Percentiles rank a stretch among this genome's conserved stretches.
phyloP scores from a whole-genome alignment of 2,113 vertebrate species.

The Cavia porcellus region DNA sequence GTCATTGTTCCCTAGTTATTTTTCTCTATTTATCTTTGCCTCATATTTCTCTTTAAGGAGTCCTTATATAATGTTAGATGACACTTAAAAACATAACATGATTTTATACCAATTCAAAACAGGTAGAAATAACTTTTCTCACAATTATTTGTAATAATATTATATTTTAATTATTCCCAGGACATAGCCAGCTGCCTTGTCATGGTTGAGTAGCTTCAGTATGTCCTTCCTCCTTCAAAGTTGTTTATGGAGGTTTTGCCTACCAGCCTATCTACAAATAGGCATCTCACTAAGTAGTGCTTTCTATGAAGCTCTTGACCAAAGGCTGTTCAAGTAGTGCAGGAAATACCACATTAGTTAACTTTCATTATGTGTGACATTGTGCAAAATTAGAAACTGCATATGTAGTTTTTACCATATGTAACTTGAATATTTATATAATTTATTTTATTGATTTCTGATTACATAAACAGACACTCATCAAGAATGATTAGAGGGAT shows the following conservation, averaged over 20 bases:
- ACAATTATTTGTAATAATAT: neutral
- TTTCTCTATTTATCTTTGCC: neutral
- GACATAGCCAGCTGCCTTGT: neutral
- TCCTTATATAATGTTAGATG: too few species aligned
- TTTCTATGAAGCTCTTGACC: neutral
- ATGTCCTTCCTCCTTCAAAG: neutral
- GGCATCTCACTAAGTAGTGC: neutral
- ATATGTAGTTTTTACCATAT: neutral
- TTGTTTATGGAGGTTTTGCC: neutral
- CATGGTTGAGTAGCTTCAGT: neutral
- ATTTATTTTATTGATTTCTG: neutral
- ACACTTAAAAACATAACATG: neutral
- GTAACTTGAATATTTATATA: neutral
- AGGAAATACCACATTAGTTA: neutral
- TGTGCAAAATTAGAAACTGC: neutral
- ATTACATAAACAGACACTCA: neutral
- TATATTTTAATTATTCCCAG: neutral
- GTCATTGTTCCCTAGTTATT: accelerated
- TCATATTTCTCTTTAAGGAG: neutral
- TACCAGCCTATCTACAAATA: neutral
- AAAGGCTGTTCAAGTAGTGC: neutral
- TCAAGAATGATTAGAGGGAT: neutral
- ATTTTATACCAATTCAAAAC: neutral
- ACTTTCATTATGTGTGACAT: neutral
- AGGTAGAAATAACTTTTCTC: neutral